These are phyloP conservation scores for Pyrgilauda ruficollis DNA, from an alignment of 2,113 vertebrate species.

Conservation along the genomic window DNA sequence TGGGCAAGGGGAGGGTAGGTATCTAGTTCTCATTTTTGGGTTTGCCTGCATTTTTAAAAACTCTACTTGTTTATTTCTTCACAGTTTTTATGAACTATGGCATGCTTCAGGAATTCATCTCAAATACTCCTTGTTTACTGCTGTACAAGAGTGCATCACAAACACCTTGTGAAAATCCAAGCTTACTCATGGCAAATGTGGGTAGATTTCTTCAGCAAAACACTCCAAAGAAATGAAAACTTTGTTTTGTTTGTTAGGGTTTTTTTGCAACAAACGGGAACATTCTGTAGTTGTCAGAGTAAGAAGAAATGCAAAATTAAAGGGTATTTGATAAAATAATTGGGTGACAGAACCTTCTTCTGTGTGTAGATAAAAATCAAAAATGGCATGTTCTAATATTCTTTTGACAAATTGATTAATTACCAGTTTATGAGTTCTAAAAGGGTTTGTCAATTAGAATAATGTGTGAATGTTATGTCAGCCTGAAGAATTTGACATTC, in stretches of 20 bases:
- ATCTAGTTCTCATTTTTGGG: background rate
- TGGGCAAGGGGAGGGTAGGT: background rate
- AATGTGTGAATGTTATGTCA: background rate
- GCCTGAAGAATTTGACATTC: background rate
- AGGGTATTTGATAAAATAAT: background rate
- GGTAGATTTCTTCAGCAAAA: background rate
- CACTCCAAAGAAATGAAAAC: background rate
- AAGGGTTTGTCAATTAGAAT: background rate
- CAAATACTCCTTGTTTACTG: background rate
- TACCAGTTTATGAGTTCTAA: background rate
- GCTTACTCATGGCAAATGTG: background rate
- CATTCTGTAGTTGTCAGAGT: background rate
- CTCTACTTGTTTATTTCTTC: background rate
- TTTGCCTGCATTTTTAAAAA: background rate
- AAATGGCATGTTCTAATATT: background rate
- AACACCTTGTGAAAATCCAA: background rate
- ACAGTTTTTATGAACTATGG: background rate
- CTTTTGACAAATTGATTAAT: background rate
- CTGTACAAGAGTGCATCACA: background rate
- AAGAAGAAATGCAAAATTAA: constrained; percentile 1
- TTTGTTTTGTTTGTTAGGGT: background rate
- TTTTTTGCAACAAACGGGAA: background rate
- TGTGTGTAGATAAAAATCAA: background rate
- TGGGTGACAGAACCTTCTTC: background rate
- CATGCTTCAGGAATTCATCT: background rate